Percentiles rank a stretch among this genome's conserved stretches.
These are phyloP conservation scores for Phanerotoma sp. DNA, from an alignment of 2,888 invertebrate genomes.

Conservation along the genomic window DNA sequence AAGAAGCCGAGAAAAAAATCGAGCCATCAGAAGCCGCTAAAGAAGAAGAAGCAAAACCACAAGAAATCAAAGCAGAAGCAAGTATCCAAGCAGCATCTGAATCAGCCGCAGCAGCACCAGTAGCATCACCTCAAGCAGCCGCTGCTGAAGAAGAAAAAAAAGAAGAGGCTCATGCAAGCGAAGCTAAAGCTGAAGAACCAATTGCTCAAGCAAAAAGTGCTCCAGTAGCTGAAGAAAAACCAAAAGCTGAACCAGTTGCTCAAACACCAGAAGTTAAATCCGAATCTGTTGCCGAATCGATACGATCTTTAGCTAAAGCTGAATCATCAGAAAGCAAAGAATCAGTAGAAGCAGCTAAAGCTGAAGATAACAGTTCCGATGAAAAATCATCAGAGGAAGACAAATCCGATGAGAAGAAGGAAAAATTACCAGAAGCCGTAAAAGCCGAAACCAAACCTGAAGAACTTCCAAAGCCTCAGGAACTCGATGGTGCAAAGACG, in stretches of 20 bases:
- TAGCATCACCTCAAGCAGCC: too few relatives aligned
- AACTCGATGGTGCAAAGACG: conserved; percentile 44
- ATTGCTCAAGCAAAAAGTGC: conserved; percentile 8
- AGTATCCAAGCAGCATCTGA: neutral
- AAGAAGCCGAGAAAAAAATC: conserved; percentile 14
- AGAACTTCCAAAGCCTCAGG: conserved; percentile 45
- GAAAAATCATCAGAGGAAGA: conserved; percentile 16
- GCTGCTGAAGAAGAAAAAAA: neutral
- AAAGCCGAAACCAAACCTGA: conserved; percentile 55
- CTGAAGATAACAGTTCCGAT: conserved; percentile 12
- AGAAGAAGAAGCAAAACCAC: conserved; percentile 27
- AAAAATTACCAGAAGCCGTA: conserved; percentile 30
- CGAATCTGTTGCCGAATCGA: conserved; percentile 11
- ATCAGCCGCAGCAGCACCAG: neutral
- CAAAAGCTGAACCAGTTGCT: neutral
- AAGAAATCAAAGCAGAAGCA: conserved; percentile 8
- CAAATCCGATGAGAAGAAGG: conserved; percentile 25
- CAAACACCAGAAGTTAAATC: conserved; percentile 14
- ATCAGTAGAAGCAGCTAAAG: conserved; percentile 1
- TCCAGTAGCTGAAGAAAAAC: neutral
- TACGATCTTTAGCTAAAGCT: conserved; percentile 4
- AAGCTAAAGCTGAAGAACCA: conserved; percentile 8
- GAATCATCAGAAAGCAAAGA: conserved; percentile 8
- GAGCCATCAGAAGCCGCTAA: conserved; percentile 17
- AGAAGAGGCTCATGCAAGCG: neutral